phyloP scores from a whole-genome alignment of 2,797 vertebrate genomes.

The Gallirallus australis region DNA sequence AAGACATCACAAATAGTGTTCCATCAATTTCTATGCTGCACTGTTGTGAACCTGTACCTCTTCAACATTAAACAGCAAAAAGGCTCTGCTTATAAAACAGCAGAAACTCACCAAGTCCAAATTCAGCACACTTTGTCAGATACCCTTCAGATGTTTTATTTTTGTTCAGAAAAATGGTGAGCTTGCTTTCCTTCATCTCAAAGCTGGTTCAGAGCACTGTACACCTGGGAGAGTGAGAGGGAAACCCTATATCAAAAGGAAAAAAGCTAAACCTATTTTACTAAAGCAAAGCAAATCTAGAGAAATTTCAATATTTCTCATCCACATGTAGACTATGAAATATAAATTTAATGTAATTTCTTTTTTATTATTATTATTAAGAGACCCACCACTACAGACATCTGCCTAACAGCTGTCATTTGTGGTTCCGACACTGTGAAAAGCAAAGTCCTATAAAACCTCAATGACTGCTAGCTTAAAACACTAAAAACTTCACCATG shows the following conservation, averaged over 20 bases:
- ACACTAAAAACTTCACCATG: background rate
- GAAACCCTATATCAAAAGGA: conserved; percentile 71
- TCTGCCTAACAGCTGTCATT: background rate
- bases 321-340: background rate
- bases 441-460: background rate
- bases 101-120: conserved; percentile 73
- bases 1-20: background rate
- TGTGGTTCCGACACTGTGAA: background rate
- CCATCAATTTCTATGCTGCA: background rate
- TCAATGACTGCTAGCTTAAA: background rate
- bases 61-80: conserved; percentile 58
- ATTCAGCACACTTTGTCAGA: conserved; percentile 66
- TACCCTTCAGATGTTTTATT: conserved; percentile 65
- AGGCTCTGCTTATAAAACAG: conserved; percentile 62
- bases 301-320: conserved; percentile 34
- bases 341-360: background rate
- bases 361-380: background rate
- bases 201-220: conserved; percentile 65
- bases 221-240: conserved; percentile 70
- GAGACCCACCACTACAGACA: background rate
- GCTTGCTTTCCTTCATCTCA: conserved; percentile 70
- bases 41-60: background rate
- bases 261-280: conserved; percentile 63
- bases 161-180: conserved; percentile 72
- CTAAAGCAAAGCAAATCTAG: conserved; percentile 42